phyloP scores from a whole-genome alignment of 2,888 invertebrate genomes.

The Xylota sylvarum region DNA sequence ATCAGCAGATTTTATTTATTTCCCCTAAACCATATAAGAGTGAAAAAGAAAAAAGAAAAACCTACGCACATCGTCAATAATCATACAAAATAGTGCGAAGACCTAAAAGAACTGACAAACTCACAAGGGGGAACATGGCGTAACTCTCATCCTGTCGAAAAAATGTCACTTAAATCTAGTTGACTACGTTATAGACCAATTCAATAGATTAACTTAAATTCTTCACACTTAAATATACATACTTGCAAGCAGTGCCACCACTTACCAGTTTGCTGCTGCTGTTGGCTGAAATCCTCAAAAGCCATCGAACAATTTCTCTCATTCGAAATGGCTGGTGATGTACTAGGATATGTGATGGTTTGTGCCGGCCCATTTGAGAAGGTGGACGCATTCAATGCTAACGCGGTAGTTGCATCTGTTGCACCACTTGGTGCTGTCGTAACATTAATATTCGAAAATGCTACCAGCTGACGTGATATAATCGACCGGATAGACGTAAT shows the following conservation, averaged over 20 bases:
- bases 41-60: too few relatives aligned
- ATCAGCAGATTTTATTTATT: too few relatives aligned
- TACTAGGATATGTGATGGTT: slow-evolving; percentile 79
- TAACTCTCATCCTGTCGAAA: neutral
- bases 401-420: slow-evolving; percentile 39
- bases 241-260: neutral
- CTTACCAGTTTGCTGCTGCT: slow-evolving; percentile 60
- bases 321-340: slow-evolving; percentile 79
- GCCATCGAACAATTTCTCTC: slow-evolving; percentile 81
- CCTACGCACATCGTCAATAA: too few relatives aligned
- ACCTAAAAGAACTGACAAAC: too few relatives aligned
- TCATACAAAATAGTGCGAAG: too few relatives aligned
- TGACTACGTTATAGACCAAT: neutral
- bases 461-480: slow-evolving; percentile 77
- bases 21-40: too few relatives aligned
- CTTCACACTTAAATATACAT: neutral
- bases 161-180: neutral
- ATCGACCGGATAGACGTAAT: slow-evolving; percentile 79
- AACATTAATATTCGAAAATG: slow-evolving; percentile 57
- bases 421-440: slow-evolving; percentile 45
- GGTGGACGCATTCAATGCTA: slow-evolving; percentile 34
- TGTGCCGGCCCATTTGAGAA: slow-evolving; percentile 41
- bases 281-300: slow-evolving; percentile 81
- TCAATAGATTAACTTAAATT: neutral
- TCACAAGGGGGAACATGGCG: too few relatives aligned